Conservation (phyloP, 2,113 vertebrate species). For the Pimephales promelas region DNA sequence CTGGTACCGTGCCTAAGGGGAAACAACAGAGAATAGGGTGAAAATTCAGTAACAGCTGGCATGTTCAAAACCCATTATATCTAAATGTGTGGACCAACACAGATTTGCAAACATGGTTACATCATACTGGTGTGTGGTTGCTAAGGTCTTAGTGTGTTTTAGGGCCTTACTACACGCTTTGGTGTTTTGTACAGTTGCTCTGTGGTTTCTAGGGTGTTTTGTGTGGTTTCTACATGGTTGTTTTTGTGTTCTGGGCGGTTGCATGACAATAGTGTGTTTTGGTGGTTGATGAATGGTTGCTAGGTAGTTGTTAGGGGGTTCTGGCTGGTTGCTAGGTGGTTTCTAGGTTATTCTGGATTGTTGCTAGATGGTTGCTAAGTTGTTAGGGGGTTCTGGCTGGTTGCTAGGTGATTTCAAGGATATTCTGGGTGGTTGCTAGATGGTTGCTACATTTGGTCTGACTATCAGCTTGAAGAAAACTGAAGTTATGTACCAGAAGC, state of each 20-base stretch:
- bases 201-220: not conserved
- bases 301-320: not conserved
- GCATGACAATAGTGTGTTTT: not conserved
- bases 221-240: not conserved
- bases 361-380: not conserved
- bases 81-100: not conserved
- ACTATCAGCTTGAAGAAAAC: not conserved
- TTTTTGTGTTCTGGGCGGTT: not conserved
- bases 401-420: not conserved
- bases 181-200: not conserved
- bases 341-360: not conserved
- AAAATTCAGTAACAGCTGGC: not conserved
- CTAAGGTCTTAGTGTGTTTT: not conserved
- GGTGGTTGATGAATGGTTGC: not conserved
- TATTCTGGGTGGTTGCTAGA: too few species aligned
- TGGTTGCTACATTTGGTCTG: not conserved
- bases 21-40: constrained; percentile 2
- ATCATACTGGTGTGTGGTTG: too few species aligned
- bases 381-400: not conserved
- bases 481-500: not conserved
- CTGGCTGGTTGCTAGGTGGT: not conserved
- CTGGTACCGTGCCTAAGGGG: constrained; percentile 89
- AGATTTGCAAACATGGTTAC: not conserved
- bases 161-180: not conserved
- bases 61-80: not conserved